Conservation (phyloP, 2,888 invertebrate genomes). For the Nymphalis urticae region DNA sequence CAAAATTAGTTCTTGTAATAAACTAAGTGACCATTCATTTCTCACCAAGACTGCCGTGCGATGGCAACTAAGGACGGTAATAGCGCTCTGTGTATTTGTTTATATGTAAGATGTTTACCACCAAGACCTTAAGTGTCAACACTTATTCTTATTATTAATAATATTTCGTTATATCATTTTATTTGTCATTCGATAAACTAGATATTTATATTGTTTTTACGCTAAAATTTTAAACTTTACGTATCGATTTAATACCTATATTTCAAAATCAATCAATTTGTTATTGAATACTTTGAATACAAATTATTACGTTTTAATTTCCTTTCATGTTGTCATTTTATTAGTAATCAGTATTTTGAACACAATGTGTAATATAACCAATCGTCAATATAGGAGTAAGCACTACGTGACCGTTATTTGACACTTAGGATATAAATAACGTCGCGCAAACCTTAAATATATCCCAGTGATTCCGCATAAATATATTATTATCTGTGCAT, state of each 20-base stretch:
- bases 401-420: constrained; percentile 73
- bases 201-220: too few relatives aligned
- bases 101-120: too few relatives aligned
- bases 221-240: too few relatives aligned
- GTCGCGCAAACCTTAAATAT: constrained; percentile 40
- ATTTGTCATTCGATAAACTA: too few relatives aligned
- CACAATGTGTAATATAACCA: constrained; percentile 62
- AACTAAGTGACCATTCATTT: not conserved
- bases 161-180: too few relatives aligned
- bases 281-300: not conserved
- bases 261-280: too few relatives aligned
- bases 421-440: constrained; percentile 59
- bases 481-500: constrained; percentile 8
- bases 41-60: not conserved
- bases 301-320: not conserved
- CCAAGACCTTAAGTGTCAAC: too few relatives aligned
- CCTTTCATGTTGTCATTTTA: constrained; percentile 19
- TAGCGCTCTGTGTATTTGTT: too few relatives aligned
- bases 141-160: too few relatives aligned
- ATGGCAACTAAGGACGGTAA: too few relatives aligned
- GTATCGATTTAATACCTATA: too few relatives aligned
- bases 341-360: constrained; percentile 45
- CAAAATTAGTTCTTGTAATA: not conserved
- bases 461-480: constrained; percentile 45
- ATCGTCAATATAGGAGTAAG: constrained; percentile 69